Percentiles rank a stretch among this genome's conserved stretches.
phyloP scores from a whole-genome alignment of 2,113 vertebrate genomes.

The Petroica traversi region DNA sequence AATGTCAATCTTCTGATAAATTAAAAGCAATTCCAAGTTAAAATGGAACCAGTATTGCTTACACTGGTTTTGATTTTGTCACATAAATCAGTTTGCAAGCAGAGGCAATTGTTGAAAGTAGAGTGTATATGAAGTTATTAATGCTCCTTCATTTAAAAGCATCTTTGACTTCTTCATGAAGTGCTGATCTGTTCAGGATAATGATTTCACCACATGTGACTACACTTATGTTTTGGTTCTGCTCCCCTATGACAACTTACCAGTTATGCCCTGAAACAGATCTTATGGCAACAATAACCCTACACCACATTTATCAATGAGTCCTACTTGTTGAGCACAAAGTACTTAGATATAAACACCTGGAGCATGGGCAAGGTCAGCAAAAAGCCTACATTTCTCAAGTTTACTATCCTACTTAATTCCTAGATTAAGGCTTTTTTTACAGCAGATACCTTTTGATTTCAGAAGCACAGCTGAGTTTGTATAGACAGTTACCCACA shows the following conservation, averaged over 20 bases:
- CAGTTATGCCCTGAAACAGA: not conserved
- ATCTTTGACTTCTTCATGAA: not conserved
- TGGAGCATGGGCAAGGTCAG: not conserved
- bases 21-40: not conserved
- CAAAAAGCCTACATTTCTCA: not conserved
- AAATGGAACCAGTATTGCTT: not conserved
- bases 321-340: not conserved
- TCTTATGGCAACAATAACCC: not conserved
- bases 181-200: not conserved
- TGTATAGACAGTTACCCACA: not conserved
- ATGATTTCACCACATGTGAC: not conserved
- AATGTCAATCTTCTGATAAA: not conserved
- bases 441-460: not conserved
- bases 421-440: not conserved
- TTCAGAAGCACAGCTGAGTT: not conserved
- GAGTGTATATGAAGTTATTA: not conserved
- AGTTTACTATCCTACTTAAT: not conserved
- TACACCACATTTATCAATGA: not conserved
- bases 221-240: rapidly evolving
- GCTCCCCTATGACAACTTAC: not conserved
- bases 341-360: not conserved
- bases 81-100: not conserved
- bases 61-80: not conserved
- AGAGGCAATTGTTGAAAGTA: not conserved
- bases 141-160: not conserved